Percentiles rank a stretch among this genome's conserved stretches.
Evolutionary conservation across 2,113 vertebrate species (phyloP).

Genomic region (Pelusios castaneus): DNA sequence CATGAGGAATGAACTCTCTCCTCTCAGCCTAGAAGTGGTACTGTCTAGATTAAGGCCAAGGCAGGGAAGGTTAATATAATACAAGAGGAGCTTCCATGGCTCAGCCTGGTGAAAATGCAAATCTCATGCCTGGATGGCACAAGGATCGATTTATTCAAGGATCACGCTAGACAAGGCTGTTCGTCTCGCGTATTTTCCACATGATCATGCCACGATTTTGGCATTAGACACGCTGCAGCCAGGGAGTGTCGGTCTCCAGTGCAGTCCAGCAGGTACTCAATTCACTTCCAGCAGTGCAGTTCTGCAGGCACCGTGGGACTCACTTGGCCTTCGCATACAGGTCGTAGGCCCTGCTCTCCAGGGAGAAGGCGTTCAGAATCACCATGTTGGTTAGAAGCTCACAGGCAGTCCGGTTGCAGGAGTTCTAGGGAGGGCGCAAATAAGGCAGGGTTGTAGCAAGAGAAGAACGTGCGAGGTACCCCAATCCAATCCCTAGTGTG

Average conservation of each 20-base stretch:
- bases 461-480: not conserved
- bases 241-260: not conserved
- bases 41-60: not conserved
- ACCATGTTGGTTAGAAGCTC: constrained; percentile 55
- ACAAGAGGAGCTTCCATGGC: not conserved
- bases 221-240: no score
- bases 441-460: not conserved
- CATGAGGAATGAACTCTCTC: not conserved
- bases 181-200: not conserved
- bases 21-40: not conserved
- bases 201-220: not conserved
- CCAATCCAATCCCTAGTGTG: not conserved
- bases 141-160: not conserved
- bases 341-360: not conserved
- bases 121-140: not conserved
- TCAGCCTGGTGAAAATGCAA: not conserved
- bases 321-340: constrained; percentile 24
- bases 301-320: not conserved
- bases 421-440: not conserved
- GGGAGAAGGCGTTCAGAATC: constrained; percentile 14
- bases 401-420: constrained; percentile 50
- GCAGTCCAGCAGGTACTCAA: not conserved
- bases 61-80: not conserved
- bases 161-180: not conserved
- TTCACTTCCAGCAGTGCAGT: accelerated